Base-by-base conservation (phyloP, 2,888 invertebrate genomes). In the Trachelus stipa region DNA sequence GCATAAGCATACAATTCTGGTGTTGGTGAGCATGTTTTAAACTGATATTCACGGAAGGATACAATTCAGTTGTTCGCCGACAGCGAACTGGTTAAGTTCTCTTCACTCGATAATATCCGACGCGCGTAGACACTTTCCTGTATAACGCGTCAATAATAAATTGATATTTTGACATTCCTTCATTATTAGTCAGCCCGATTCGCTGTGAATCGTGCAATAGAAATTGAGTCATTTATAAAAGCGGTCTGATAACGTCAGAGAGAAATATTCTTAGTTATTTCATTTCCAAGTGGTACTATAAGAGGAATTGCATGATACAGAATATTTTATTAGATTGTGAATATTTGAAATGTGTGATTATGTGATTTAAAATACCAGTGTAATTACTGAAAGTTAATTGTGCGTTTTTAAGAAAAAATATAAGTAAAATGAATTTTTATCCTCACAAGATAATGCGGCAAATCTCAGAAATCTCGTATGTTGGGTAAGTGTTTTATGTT, bases 401-500 rank as follows among this genome's bases (percentile, higher is more conserved):
- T 56, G 56, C 56, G 9, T 23, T 9, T 23, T 56, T 56, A 56
- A 56, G 23, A 56, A 56, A 56, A 56, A 56, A 56, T 6, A 56
- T 9, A 56, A 56, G 56, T 15, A 9, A 56, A 56, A 56, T 56
- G 56, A 56, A 56, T 23, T 84, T 82, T 74, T 81, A 82, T 76
- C 87, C 85, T 74, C 37, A 77, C 74, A 88, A 87, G 81, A 85
- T 90, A 83, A 89, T 90, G 86, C 83, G 91, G 79, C 91, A 91
- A 80, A 88, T 91, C 79, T 91, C 91, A 4, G 90, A 91, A 81
- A 88, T 91, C 76, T 91, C 91, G 34, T 91, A 90, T 69, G 91
- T 91, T 3, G 91, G 90, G 90, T 90, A 85, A 77, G 90, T 88
- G 76, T 23, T 68, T 73, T 9, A 15, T 56, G 9, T 56, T 56